Evolutionary conservation across 2,797 vertebrate species (phyloP).

Genomic region (Myripristis jacobus): DNA sequence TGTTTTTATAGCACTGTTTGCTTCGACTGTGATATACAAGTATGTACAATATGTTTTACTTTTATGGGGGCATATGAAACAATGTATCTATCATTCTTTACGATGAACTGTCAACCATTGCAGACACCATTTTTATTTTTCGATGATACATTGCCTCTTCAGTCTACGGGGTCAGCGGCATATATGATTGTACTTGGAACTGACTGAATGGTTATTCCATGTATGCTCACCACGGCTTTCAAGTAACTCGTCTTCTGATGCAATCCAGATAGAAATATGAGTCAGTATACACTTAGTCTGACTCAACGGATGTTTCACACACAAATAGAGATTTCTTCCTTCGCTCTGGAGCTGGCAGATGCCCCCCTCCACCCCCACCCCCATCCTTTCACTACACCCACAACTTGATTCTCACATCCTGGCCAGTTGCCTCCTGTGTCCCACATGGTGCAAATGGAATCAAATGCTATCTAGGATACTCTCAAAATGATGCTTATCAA

Average conservation of each 20-base stretch:
- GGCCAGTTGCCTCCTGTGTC: conserved; percentile 70
- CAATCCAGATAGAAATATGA: conserved; percentile 46
- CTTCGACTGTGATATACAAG: neutral
- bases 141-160: neutral
- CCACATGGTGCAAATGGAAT: conserved; percentile 71
- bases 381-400: conserved; percentile 71
- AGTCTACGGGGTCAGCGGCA: conserved; percentile 1
- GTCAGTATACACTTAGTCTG: conserved; percentile 45
- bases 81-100: neutral
- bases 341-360: conserved; percentile 60
- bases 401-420: conserved; percentile 53
- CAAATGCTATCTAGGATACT: conserved; percentile 48
- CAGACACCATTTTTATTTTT: neutral
- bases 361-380: conserved; percentile 40
- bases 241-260: conserved; percentile 44
- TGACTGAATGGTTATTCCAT: conserved; percentile 12
- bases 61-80: neutral
- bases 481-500: conserved; percentile 13
- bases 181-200: conserved; percentile 18
- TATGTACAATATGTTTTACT: neutral
- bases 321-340: conserved; percentile 48
- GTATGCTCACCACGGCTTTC: conserved; percentile 38
- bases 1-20: neutral
- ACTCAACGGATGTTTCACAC: conserved; percentile 49
- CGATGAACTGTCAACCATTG: neutral